Conservation (phyloP, 2,113 vertebrate species). For the Leptocoma aspasia region DNA sequence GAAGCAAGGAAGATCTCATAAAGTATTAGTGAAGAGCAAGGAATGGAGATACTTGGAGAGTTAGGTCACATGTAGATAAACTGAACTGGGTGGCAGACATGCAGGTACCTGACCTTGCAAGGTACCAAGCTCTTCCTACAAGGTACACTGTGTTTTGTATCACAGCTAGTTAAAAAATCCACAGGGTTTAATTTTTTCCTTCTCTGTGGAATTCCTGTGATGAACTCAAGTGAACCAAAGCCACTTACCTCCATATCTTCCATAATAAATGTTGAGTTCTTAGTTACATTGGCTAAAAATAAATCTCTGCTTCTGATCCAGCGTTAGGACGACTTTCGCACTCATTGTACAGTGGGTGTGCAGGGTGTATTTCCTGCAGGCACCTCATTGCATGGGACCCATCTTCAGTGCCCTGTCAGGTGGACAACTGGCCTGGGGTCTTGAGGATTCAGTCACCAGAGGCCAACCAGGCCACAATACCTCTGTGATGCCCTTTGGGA, state of each 20-base stretch:
- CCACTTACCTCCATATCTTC: neutral
- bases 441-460: neutral
- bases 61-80: neutral
- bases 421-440: neutral
- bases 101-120: neutral
- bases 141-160: neutral
- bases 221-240: neutral
- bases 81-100: neutral
- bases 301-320: neutral
- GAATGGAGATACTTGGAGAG: neutral
- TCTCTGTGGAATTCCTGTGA: neutral
- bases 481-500: neutral
- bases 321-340: neutral
- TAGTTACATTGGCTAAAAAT: neutral
- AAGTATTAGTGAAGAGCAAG: neutral
- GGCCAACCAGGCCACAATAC: neutral
- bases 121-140: neutral
- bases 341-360: fast-evolving
- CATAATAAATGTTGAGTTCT: neutral
- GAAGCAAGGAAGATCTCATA: neutral
- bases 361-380: neutral
- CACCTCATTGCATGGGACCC: neutral
- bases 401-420: neutral
- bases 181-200: neutral
- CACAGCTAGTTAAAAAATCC: neutral